Conservation (phyloP, 2,888 invertebrate species). For the Tanypteryx hageni region DNA sequence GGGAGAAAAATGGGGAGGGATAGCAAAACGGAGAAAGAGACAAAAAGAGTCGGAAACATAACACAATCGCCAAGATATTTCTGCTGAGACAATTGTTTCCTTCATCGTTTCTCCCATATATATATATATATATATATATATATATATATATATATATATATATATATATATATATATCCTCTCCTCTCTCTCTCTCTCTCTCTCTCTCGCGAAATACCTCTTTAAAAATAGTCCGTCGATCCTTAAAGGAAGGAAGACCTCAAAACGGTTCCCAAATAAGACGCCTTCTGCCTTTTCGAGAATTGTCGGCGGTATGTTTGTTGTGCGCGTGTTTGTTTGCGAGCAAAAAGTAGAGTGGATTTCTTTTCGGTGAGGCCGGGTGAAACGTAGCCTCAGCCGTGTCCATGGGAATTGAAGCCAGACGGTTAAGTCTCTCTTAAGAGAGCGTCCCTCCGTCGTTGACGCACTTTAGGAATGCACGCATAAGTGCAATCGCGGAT, state of each 20-base stretch:
- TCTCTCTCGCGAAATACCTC: neutral
- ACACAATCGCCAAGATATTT: neutral
- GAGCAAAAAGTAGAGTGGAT: neutral
- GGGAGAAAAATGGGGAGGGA: no score
- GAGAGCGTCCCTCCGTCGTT: neutral
- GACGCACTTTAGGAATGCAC: neutral
- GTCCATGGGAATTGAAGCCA: neutral
- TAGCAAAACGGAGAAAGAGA: no score
- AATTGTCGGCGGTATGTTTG: neutral
- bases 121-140: no score
- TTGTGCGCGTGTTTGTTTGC: neutral
- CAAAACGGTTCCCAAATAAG: conserved; percentile 17
- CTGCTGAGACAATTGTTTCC: neutral
- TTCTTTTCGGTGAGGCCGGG: neutral
- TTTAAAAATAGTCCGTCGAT: neutral
- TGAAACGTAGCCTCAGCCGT: neutral
- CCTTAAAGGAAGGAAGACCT: neutral
- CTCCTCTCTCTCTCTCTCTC: neutral
- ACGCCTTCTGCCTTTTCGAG: neutral
- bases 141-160: no score
- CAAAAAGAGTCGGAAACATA: no score
- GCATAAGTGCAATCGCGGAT: neutral
- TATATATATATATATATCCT: no score
- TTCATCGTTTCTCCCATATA: neutral
- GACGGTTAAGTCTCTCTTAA: neutral